Evolutionary conservation across 2,888 invertebrate species (phyloP).

Genomic region (Drosophila rellima): DNA sequence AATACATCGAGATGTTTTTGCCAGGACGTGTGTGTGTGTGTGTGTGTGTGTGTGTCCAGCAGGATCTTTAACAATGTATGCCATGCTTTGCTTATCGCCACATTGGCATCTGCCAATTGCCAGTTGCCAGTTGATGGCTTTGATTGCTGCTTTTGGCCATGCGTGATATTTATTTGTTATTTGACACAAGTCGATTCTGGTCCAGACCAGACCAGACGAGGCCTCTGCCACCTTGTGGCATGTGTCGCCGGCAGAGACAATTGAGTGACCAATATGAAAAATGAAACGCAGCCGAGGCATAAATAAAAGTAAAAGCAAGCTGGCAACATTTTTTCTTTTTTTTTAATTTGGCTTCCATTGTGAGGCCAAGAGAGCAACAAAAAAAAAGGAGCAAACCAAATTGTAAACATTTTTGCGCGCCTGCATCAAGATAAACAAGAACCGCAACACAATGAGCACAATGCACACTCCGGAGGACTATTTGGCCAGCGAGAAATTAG

Average conservation of each 20-base stretch:
- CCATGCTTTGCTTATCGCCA: constrained; percentile 58
- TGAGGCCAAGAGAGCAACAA: constrained; percentile 25
- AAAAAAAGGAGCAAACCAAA: constrained; percentile 58
- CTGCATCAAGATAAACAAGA: constrained; percentile 75
- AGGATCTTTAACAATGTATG: constrained; percentile 49
- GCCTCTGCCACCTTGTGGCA: constrained; percentile 67
- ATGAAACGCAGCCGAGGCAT: constrained; percentile 62
- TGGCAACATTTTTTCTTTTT: constrained; percentile 51
- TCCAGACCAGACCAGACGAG: background rate
- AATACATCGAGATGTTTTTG: constrained; percentile 56
- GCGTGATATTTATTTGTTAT: constrained; percentile 82
- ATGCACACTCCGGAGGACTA: constrained; percentile 68
- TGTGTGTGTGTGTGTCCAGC: constrained; percentile 11
- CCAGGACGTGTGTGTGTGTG: constrained; percentile 51
- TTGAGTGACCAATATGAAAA: constrained; percentile 82
- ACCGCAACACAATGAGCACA: constrained; percentile 69
- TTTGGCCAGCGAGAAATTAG: constrained; percentile 80
- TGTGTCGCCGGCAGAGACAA: constrained; percentile 66
- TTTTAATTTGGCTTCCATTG: constrained; percentile 73
- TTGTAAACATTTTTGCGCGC: constrained; percentile 80
- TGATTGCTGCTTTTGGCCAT: constrained; percentile 81
- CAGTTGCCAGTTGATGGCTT: constrained; percentile 66
- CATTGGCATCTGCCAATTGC: constrained; percentile 68
- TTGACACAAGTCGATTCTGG: constrained; percentile 66
- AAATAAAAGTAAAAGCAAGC: constrained; percentile 20